These are phyloP conservation scores for Dendrocincla tyrannina DNA, from an alignment of 2,797 vertebrate species.

Conservation along the genomic window DNA sequence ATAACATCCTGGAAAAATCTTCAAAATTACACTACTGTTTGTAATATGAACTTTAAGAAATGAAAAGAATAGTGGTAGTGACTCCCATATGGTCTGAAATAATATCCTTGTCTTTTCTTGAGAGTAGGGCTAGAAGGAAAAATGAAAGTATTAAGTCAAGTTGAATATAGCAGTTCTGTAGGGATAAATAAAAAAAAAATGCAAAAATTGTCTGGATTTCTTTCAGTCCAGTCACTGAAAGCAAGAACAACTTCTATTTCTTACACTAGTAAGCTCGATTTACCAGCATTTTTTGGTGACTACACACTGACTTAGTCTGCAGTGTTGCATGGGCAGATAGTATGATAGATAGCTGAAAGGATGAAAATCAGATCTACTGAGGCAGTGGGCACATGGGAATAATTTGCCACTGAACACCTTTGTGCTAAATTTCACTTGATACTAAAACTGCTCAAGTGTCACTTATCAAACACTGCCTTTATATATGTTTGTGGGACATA, in stretches of 20 bases:
- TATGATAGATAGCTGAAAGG: neutral
- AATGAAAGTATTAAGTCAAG: neutral
- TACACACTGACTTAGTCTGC: neutral
- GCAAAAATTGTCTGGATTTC: neutral
- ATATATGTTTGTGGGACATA: neutral
- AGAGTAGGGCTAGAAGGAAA: neutral
- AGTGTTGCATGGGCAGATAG: neutral
- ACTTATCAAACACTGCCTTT: neutral
- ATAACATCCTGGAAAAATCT: neutral
- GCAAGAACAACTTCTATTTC: neutral
- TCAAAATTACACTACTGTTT: neutral
- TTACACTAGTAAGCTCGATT: neutral
- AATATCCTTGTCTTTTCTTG: neutral
- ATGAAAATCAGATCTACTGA: neutral
- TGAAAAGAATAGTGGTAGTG: neutral
- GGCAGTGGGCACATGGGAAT: neutral
- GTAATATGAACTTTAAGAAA: neutral
- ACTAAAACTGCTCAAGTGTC: neutral
- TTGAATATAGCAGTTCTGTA: neutral
- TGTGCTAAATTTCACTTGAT: neutral
- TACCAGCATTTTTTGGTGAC: neutral
- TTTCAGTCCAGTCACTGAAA: neutral
- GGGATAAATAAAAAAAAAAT: neutral
- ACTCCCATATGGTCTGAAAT: neutral
- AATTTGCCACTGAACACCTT: neutral